Conservation (phyloP, 2,797 vertebrate genomes). For the Atherinosoma microstoma region DNA sequence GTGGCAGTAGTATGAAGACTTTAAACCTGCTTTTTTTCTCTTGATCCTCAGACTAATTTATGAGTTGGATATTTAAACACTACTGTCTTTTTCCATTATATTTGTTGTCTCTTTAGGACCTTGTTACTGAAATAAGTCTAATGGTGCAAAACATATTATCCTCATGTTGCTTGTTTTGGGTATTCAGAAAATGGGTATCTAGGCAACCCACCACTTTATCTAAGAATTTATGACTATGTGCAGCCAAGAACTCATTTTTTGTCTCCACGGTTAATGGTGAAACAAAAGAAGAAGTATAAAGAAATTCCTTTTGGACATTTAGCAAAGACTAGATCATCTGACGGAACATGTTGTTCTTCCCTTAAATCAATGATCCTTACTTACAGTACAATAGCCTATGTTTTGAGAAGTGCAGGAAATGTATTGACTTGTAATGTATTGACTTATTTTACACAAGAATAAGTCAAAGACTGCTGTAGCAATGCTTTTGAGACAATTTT, state of each 20-base stretch:
- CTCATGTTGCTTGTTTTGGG: constrained; percentile 9
- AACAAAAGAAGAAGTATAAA: no score
- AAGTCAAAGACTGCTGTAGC: background rate
- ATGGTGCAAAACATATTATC: background rate
- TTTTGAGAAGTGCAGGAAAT: background rate
- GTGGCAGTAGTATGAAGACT: background rate
- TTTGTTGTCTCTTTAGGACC: background rate
- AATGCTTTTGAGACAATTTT: background rate
- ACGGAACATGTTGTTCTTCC: no score
- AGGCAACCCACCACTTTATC: constrained; percentile 17
- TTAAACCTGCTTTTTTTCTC: background rate
- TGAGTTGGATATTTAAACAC: background rate
- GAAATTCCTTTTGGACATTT: no score
- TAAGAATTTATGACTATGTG: constrained; percentile 25
- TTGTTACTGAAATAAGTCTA: background rate
- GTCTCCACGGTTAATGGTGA: background rate
- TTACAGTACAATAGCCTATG: no score
- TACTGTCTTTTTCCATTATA: background rate
- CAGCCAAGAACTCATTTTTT: background rate
- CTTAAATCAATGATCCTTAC: no score
- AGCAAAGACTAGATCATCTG: no score
- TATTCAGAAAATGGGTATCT: constrained; percentile 11
- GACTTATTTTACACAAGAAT: background rate
- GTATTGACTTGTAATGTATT: background rate
- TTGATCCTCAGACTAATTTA: background rate